Evolutionary conservation across 2,797 vertebrate genomes (phyloP), one percentile per base, ranked within the genome.

Genomic region (Cryptoprocta ferox): DNA sequence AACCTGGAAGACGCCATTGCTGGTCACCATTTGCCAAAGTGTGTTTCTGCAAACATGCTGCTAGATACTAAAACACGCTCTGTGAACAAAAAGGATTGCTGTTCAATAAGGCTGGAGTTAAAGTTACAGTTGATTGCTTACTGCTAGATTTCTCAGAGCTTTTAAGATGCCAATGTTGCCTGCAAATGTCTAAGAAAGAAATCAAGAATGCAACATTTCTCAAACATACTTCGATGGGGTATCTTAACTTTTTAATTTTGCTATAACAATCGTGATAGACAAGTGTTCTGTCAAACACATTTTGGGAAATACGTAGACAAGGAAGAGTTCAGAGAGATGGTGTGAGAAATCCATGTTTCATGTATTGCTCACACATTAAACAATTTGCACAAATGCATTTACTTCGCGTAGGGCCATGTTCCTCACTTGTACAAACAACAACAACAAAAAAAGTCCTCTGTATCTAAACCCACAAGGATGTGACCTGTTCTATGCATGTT

Each of bases 291-390:
- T 28, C 53, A 42, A 80, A 83, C 5, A 42, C 10, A 59, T 48
- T 91, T 81, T 78, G n/a, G 39, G 35, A 96, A 92, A 78, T 94
- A 97, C 26, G 45, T 71, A 92, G 56, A 86, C 18, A 76, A 59
- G 92, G 48, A 92, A 82, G 19, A 97, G 93, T 48, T 98, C 95
- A 78, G 32, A 50, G 9, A 97, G 89, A 88, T 93, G 78, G 26
- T n/a, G 24, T 91, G 81, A 59, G 6, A 91, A 97, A 89, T 18
- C 39, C 13, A 91, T 61, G 37, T 96, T 95, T 84, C 50, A 65
- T 50, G 5, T 39, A 28, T 3, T 56, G 14, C 11, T 91, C 59
- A 56, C 4, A 75, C 32, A 53, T 78, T 8, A 19, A 61, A 61
- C 21, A 76, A 76, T 85, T 75, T 32, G n/a, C 45, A 76, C 71